Conservation (phyloP, 2,797 vertebrate species). For the Todus mexicanus region DNA sequence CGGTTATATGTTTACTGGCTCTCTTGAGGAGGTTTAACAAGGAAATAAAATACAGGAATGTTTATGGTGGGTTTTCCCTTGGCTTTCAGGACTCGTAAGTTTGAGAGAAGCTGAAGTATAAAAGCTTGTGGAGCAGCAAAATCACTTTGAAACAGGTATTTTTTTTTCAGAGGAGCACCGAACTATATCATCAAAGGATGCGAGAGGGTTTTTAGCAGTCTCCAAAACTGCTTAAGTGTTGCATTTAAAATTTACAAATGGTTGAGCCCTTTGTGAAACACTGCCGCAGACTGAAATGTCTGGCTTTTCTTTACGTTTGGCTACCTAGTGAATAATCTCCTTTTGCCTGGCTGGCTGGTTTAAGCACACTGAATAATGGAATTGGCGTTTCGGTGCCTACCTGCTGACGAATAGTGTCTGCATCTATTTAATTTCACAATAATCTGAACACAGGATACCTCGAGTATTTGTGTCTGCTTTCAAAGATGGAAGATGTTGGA, state of each 20-base stretch:
- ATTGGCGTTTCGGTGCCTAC: neutral
- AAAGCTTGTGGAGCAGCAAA: neutral
- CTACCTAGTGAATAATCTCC: slow-evolving; percentile 19
- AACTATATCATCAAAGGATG: neutral
- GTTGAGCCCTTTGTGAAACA: slow-evolving; percentile 17
- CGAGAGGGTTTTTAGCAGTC: neutral
- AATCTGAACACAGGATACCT: neutral
- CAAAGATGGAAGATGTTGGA: neutral
- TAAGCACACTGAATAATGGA: neutral
- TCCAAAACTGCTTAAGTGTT: slow-evolving; percentile 27
- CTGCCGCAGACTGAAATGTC: neutral
- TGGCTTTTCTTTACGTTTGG: neutral
- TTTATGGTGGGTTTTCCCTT: neutral
- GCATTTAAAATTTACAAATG: slow-evolving; percentile 14
- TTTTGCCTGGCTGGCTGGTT: neutral
- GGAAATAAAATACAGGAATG: neutral
- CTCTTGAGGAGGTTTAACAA: neutral
- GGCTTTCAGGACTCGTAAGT: neutral
- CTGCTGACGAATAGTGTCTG: neutral
- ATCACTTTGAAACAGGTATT: neutral
- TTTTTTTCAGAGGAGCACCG: neutral
- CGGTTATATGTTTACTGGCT: neutral
- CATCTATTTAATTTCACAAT: neutral
- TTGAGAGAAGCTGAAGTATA: neutral
- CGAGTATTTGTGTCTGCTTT: neutral